Evolutionary conservation across 2,797 vertebrate species (phyloP), one percentile per base, ranked within the genome.

Genomic region (Hippoglossus hippoglossus): DNA sequence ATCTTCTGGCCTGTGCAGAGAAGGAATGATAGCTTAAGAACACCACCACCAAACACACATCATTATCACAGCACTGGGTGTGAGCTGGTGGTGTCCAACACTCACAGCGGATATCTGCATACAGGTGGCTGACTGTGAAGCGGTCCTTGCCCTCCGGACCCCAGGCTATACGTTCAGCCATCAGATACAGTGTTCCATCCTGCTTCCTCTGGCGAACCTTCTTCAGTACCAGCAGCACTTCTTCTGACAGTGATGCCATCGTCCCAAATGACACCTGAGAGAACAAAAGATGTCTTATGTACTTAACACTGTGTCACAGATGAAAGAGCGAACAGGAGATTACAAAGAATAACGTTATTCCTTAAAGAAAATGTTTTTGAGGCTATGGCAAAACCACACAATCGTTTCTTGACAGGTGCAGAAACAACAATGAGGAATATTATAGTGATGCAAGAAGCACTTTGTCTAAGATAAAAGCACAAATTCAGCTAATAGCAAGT

Each of bases 81-180:
- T 4, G 60, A 24, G 12, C n/a, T 46, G 8, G 53, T 13, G 7
- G n/a, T 1, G 22, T 9, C 13, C 1, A 25, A 28, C 57, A 97
- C 98, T 97, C 92, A 99, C 98, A 99, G 90, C 98, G 98, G 78
- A 99, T 98, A 82, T 99, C 98, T 36, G 97, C 96, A 65, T 99
- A 99, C 77, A 96, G 92, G 86, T 99, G 97, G 93, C 98, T 99
- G 94, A 99, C 90, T 22, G 96, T 95, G 93, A 99, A 99, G 41
- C 98, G 95, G 89, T 99, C 98, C 82, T 99, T 99, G 83, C 98
- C 98, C 86, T 99, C 98, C 5, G 97, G 97, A 67, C 98, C 96
- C 98, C 98, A 99, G 7, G 97, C 98, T 34, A 99, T 95, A 73
- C 98, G 95, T 65, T 99, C 98, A 9, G 98, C 96, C 98, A 99